Evolutionary conservation across 2,888 invertebrate species (phyloP).

Genomic region (Nasonovia ribisnigri): DNA sequence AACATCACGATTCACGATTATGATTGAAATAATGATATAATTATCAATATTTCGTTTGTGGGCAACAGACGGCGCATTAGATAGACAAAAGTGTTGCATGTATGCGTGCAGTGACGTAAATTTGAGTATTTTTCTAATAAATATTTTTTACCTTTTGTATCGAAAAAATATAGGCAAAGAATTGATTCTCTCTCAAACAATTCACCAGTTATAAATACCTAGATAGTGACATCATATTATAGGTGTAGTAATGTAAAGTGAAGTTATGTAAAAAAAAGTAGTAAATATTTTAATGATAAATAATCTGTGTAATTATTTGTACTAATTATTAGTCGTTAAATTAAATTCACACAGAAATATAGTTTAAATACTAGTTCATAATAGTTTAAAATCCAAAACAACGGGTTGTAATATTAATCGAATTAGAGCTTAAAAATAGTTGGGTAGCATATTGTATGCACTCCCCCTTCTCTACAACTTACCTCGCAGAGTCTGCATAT

Average conservation of each 20-base stretch:
- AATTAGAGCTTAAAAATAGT: not conserved
- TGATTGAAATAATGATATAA: not conserved
- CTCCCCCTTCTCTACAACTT: too few relatives aligned
- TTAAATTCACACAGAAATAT: not conserved
- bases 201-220: not conserved
- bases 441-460: not conserved
- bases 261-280: not conserved
- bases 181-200: not conserved
- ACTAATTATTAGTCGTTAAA: too few relatives aligned
- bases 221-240: not conserved
- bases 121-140: not conserved
- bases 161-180: not conserved
- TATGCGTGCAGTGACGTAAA: not conserved
- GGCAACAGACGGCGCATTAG: not conserved
- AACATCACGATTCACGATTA: not conserved
- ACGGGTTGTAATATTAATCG: not conserved
- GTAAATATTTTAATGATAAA: not conserved
- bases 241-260: not conserved
- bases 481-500: not conserved
- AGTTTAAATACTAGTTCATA: not conserved
- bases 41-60: not conserved
- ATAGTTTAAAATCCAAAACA: not conserved
- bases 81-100: not conserved
- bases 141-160: not conserved
- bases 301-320: too few relatives aligned